Evolutionary conservation across 1,140 invertebrate genomes (phyloP).

Genomic region (Mizuhopecten yessoensis): DNA sequence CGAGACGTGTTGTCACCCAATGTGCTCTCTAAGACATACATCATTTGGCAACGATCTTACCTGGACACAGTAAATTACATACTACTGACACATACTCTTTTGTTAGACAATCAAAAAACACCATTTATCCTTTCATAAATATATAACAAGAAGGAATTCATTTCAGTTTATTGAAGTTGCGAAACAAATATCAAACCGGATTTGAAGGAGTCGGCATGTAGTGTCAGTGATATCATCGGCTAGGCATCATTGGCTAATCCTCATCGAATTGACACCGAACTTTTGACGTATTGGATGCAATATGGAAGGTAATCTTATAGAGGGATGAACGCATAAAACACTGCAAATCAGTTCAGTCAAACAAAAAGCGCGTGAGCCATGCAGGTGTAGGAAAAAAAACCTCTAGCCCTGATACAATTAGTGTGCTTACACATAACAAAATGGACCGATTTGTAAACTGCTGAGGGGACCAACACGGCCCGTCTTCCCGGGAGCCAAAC

Average conservation of each 20-base stretch:
- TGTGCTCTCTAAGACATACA: not conserved
- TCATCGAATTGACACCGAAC: not conserved
- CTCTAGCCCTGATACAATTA: slow-evolving; percentile 22
- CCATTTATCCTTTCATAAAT: slow-evolving; percentile 24
- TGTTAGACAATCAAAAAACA: not conserved
- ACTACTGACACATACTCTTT: not conserved
- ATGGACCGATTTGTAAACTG: slow-evolving; percentile 38
- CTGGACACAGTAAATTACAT: not conserved
- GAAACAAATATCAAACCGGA: not conserved
- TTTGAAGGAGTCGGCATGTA: not conserved
- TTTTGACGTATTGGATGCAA: slow-evolving; percentile 11
- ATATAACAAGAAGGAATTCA: not conserved
- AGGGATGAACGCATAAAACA: not conserved
- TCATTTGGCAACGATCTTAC: not conserved
- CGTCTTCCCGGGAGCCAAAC: not conserved
- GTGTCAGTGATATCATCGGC: not conserved
- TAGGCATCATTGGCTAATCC: not conserved
- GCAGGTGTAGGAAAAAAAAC: not conserved
- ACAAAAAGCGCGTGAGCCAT: not conserved
- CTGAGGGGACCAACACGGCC: not conserved
- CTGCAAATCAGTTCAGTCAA: slow-evolving; percentile 17
- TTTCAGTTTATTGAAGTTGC: not conserved
- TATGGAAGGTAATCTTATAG: not conserved
- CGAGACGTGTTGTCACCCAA: not conserved
- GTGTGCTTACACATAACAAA: slow-evolving; percentile 13